Evolutionary conservation across 2,888 invertebrate species (phyloP).

Genomic region (Morpho achilles): DNA sequence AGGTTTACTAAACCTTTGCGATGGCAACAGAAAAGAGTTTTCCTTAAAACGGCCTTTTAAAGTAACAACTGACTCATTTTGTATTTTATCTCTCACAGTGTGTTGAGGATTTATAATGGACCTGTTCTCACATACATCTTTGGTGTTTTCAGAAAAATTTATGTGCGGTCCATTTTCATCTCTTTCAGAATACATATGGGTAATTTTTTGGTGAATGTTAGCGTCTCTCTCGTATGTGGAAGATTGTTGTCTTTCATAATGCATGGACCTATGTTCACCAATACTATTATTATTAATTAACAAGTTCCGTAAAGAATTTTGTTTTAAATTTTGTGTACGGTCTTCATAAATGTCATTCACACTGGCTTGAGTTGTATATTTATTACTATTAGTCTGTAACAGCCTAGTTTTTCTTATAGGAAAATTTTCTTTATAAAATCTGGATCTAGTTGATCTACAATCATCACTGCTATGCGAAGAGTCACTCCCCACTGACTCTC

Average conservation of each 20-base stretch:
- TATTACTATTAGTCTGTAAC: slow-evolving; percentile 15
- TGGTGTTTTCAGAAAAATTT: too few relatives aligned
- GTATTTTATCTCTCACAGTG: too few relatives aligned
- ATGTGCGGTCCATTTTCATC: too few relatives aligned
- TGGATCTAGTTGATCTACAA: slow-evolving; percentile 43
- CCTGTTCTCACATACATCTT: too few relatives aligned
- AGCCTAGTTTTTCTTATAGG: slow-evolving; percentile 34
- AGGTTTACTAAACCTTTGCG: slow-evolving; percentile 53
- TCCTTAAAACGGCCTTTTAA: slow-evolving; percentile 52
- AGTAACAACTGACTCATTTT: slow-evolving; percentile 10
- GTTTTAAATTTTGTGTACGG: slow-evolving; percentile 39
- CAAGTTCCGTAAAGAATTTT: slow-evolving; percentile 40
- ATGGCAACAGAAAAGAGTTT: slow-evolving; percentile 41
- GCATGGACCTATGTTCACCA: slow-evolving; percentile 9
- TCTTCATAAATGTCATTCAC: slow-evolving; percentile 41
- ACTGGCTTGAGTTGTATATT: slow-evolving; percentile 36
- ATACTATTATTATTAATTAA: slow-evolving; percentile 28
- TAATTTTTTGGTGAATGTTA: too few relatives aligned
- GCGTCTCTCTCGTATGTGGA: slow-evolving; percentile 15
- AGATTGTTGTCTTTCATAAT: slow-evolving; percentile 8
- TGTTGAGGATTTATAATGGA: too few relatives aligned
- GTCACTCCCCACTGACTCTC: slow-evolving; percentile 58
- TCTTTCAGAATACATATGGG: too few relatives aligned
- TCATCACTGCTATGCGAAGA: slow-evolving; percentile 62
- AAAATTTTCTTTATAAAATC: slow-evolving; percentile 35